Percentiles rank a stretch among this genome's conserved stretches.
phyloP scores from a whole-genome alignment of 1,140 invertebrate species.

The Saccostrea echinata region DNA sequence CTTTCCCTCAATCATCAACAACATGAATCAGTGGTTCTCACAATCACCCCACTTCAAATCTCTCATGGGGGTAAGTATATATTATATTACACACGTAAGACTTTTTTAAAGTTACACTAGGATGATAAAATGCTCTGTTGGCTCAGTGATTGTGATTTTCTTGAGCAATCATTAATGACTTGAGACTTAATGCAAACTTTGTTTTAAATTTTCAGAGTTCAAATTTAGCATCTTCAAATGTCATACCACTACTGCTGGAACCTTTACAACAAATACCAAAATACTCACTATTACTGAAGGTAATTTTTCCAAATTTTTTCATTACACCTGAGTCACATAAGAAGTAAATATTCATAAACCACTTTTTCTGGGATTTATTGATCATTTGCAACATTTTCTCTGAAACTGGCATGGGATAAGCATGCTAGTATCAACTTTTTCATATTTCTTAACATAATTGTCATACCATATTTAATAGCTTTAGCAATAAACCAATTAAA shows the following conservation, averaged over 20 bases:
- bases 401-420: too few species aligned
- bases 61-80: conserved; percentile 53
- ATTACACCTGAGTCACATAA: too few species aligned
- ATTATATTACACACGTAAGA: not conserved
- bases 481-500: not conserved
- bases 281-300: conserved; percentile 78
- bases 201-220: conserved; percentile 52
- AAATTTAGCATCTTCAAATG: conserved; percentile 53
- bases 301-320: conserved; percentile 20
- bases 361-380: too few species aligned
- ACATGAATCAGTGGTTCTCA: conserved; percentile 58
- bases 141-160: too few species aligned
- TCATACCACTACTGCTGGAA: conserved; percentile 71
- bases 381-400: too few species aligned
- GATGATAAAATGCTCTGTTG: too few species aligned
- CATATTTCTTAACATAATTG: not conserved
- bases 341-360: too few species aligned
- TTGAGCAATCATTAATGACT: too few species aligned
- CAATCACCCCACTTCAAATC: conserved; percentile 54
- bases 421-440: not conserved
- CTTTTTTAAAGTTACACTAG: too few species aligned
- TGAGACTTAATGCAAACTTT: not conserved
- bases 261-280: conserved; percentile 79
- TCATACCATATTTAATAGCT: too few species aligned
- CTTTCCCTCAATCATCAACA: conserved; percentile 55